Conservation (phyloP, 1,140 invertebrate genomes). For the Fopius arisanus region DNA sequence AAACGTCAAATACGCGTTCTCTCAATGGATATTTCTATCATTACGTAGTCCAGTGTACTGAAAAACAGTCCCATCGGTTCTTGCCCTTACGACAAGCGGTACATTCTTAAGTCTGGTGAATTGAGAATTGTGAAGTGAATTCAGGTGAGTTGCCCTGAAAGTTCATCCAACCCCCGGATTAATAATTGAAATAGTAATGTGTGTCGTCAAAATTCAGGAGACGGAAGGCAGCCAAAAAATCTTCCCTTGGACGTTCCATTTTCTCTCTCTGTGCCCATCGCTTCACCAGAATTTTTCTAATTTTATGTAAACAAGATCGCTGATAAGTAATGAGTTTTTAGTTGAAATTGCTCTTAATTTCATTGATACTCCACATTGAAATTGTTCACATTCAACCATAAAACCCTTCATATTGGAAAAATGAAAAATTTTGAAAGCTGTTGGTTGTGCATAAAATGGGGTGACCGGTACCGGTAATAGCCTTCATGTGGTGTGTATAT, state of each 20-base stretch:
- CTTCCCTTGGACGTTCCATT: not conserved
- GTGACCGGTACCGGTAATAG: too few species aligned
- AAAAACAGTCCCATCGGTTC: not conserved
- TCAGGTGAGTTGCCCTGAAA: not conserved
- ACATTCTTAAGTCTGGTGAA: too few species aligned
- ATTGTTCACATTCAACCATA: too few species aligned
- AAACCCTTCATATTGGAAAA: too few species aligned
- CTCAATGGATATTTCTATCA: not conserved
- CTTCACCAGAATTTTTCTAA: too few species aligned
- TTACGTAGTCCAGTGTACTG: not conserved
- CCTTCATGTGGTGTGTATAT: conserved; percentile 37
- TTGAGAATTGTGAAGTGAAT: not conserved
- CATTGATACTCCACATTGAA: too few species aligned
- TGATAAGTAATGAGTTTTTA: too few species aligned
- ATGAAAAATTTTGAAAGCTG: too few species aligned
- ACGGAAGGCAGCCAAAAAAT: not conserved
- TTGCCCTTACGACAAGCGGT: not conserved
- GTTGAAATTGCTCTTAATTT: too few species aligned
- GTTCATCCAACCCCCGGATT: not conserved
- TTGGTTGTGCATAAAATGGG: too few species aligned
- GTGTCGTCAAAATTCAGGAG: not conserved
- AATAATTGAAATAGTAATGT: not conserved
- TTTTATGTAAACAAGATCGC: too few species aligned
- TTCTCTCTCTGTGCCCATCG: too few species aligned
- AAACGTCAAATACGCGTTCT: not conserved